Conservation (phyloP, 2,113 vertebrate genomes). For the Chinchilla lanigera region DNA sequence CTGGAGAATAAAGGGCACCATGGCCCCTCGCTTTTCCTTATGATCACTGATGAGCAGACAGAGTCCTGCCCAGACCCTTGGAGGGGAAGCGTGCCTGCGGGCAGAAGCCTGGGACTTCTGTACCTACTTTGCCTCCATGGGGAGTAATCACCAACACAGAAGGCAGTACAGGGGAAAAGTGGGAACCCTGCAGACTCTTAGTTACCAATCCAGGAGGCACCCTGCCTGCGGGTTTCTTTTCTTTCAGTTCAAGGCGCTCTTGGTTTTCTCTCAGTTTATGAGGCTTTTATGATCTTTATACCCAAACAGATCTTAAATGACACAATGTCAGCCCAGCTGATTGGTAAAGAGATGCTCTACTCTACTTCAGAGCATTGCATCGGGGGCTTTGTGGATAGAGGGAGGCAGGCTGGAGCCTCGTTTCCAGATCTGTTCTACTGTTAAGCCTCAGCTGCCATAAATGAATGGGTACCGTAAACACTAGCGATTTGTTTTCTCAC, state of each 20-base stretch:
- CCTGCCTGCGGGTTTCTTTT: background rate
- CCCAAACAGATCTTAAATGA: background rate
- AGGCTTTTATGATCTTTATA: background rate
- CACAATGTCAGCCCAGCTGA: background rate
- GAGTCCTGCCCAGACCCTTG: background rate
- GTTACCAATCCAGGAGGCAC: background rate
- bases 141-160: background rate
- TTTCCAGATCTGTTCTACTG: background rate
- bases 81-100: background rate
- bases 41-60: background rate
- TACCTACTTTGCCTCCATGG: background rate
- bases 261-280: background rate
- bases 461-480: background rate
- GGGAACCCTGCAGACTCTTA: background rate
- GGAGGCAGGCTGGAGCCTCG: background rate
- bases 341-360: background rate
- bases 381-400: background rate
- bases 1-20: background rate
- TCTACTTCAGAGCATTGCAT: background rate
- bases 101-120: background rate
- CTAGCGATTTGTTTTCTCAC: background rate
- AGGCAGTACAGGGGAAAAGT: background rate
- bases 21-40: background rate
- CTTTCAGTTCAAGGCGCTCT: background rate
- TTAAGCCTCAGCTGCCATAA: background rate